Percentiles rank a stretch among this genome's conserved stretches.
Evolutionary conservation across 2,888 invertebrate genomes (phyloP).

Genomic region (Eremobia ochroleuca): DNA sequence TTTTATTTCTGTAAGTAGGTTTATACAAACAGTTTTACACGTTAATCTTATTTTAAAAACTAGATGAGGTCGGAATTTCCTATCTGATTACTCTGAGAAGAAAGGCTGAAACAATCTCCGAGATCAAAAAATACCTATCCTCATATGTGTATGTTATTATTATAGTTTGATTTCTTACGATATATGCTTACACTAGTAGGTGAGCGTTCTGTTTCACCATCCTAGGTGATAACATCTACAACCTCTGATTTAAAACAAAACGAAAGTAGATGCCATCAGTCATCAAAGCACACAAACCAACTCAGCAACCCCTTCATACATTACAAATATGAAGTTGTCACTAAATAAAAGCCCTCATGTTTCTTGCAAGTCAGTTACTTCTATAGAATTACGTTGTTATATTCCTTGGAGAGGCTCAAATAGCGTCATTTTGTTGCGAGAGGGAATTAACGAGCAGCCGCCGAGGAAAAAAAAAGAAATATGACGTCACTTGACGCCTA

Average conservation of each 20-base stretch:
- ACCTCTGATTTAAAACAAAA: background rate
- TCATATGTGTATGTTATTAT: background rate
- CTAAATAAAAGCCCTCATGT: slow-evolving; percentile 64
- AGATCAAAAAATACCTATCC: too few relatives aligned
- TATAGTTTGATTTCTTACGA: background rate
- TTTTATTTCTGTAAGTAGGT: too few relatives aligned
- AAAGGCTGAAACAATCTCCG: too few relatives aligned
- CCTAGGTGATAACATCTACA: background rate
- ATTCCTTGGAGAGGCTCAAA: slow-evolving; percentile 75
- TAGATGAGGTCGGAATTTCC: background rate
- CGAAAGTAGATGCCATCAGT: background rate
- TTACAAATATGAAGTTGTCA: slow-evolving; percentile 59
- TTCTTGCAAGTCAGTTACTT: slow-evolving; percentile 75
- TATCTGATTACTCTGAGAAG: background rate
- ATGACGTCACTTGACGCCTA: slow-evolving; percentile 79
- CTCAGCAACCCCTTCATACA: slow-evolving; percentile 28
- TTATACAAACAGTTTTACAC: too few relatives aligned
- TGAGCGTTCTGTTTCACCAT: background rate
- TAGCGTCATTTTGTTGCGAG: slow-evolving; percentile 77
- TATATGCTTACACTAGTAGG: too few relatives aligned
- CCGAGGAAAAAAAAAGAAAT: slow-evolving; percentile 78
- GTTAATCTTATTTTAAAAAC: background rate
- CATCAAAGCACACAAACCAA: background rate
- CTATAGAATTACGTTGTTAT: slow-evolving; percentile 76
- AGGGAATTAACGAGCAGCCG: slow-evolving; percentile 78